These are phyloP conservation scores for Euplagia quadripunctaria DNA, from an alignment of 2,888 invertebrate genomes.

Conservation along the genomic window DNA sequence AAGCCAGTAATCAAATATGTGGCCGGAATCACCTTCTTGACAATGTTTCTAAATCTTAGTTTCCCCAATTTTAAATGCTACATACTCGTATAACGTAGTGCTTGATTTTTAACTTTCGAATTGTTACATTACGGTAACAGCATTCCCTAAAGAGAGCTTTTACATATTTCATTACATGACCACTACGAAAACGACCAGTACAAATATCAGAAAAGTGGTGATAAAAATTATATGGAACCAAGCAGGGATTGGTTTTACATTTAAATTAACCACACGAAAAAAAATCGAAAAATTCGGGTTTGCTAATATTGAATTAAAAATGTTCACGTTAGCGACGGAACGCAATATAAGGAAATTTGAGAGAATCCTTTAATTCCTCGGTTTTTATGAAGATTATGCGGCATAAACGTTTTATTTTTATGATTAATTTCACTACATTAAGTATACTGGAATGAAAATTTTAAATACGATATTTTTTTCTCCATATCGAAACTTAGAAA, in stretches of 20 bases:
- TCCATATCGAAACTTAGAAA: too few species aligned
- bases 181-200: neutral
- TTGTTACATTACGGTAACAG: too few species aligned
- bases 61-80: too few species aligned
- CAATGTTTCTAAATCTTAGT: neutral
- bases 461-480: neutral
- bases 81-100: too few species aligned
- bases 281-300: conserved; percentile 25
- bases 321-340: conserved; percentile 21
- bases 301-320: conserved; percentile 40
- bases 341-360: conserved; percentile 26
- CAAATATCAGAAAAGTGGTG: neutral
- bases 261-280: conserved; percentile 30
- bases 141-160: neutral
- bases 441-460: too few species aligned
- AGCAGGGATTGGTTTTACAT: neutral
- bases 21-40: too few species aligned
- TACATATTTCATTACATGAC: neutral
- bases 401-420: conserved; percentile 27
- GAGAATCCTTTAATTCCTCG: conserved; percentile 34
- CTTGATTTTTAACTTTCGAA: too few species aligned
- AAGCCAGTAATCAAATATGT: neutral
- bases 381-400: conserved; percentile 34
- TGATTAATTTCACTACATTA: conserved; percentile 26
- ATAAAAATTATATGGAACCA: neutral